phyloP scores from a whole-genome alignment of 2,113 vertebrate species.

The Nycticebus coucang region DNA sequence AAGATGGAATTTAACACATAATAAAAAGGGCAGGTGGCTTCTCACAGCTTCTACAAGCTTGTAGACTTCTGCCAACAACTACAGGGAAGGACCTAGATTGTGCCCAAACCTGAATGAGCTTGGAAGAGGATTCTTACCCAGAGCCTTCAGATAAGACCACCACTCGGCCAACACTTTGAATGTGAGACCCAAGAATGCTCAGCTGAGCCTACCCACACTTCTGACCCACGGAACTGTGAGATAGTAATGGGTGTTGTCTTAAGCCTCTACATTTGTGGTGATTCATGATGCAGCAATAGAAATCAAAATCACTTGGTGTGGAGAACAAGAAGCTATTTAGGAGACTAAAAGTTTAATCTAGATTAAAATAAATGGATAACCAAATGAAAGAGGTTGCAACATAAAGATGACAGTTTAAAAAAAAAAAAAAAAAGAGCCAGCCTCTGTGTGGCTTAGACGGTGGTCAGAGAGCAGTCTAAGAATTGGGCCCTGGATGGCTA shows the following conservation, averaged over 20 bases:
- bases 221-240: background rate
- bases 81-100: background rate
- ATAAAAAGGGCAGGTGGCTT: background rate
- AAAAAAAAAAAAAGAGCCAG: background rate
- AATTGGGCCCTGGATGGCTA: background rate
- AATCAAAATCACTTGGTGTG: background rate
- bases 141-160: background rate
- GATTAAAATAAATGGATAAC: background rate
- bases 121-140: background rate
- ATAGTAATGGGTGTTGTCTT: background rate
- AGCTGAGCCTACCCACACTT: background rate
- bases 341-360: background rate
- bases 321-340: background rate
- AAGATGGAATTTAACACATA: background rate
- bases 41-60: background rate
- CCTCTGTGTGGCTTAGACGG: background rate
- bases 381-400: background rate
- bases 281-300: background rate
- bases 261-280: background rate
- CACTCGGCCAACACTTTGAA: background rate
- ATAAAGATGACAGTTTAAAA: background rate
- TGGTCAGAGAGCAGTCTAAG: background rate
- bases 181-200: background rate
- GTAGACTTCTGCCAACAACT: background rate
- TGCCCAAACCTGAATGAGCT: background rate